Evolutionary conservation across 2,797 vertebrate genomes (phyloP), one percentile per base, ranked within the genome.

Genomic region (Botia almorhae): DNA sequence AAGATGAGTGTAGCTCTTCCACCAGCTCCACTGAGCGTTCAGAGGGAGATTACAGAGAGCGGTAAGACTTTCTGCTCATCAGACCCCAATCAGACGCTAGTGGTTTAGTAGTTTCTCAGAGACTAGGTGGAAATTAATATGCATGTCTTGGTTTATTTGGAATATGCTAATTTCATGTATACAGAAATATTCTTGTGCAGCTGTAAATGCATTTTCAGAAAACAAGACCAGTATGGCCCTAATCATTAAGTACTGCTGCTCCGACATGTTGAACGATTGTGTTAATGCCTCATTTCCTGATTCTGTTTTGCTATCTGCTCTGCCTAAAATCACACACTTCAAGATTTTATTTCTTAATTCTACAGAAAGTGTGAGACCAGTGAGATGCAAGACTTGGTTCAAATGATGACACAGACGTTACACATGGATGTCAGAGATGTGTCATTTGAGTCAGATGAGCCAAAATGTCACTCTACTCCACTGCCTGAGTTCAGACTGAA

Each of bases 331-430:
- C 21, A 7, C 50, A 14, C 5, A 39, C 2, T 7, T 17, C 17
- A 16, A 29, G 12, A 8, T 7, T 50, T 55, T 64, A 77, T 69
- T 56, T 73, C 55, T 78, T 80, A 48, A 11, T 74, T 75, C 65
- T 61, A 82, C 86, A 99, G 97, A 85, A 97, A 94, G 88, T 88
- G 82, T 60, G 96, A 89, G 13, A 89, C 89, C 85, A 94, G 72
- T 51, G 97, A 99, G 87, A 97, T 98, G 89, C 94, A 94, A 70
- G 97, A 98, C 86, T 92, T 99, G 85, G 96, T 99, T 70, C 93
- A 96, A 51, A 87, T 98, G 88, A 99, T 99, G 98, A 99, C 96
- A 0, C 88, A 93, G 83, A 99, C 97, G 0, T 90, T 99, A 87
- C 94, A 92, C 80, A 91, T 98, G 94, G 95, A 95, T 79, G 87